Base-by-base conservation (phyloP, 2,888 invertebrate genomes). In the Camponotus fellah region DNA sequence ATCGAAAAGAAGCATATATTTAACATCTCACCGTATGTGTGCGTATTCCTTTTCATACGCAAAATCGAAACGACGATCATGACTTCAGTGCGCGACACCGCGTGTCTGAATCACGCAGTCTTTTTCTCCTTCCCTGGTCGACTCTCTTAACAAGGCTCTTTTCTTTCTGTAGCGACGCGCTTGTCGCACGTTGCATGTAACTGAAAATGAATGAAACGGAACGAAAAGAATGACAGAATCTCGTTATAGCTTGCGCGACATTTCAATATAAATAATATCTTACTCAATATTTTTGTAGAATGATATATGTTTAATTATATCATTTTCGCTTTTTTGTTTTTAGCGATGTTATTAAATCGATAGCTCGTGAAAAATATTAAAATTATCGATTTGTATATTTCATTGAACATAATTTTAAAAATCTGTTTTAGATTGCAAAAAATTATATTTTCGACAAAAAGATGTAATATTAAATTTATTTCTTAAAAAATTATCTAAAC, bases 61-160 rank as follows among this genome's bases (percentile, higher is more conserved):
- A 40, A 58, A 77, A 40, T 66, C 53, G 32, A 17, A 56, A 66
- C 14, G 66, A 56, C 49, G 68, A 68, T 68, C 17, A 68, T 56
- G 21, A 43, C 68, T 26, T 34, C 56, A 43, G 21, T n/a, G n/a
- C 40, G 32, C 40, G 32, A 56, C 14, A 34, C 32, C 56, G 14
- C 14, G 14, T 10, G 17, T 66, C 32, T 75, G 21, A 69, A 75
- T 75, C 46, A 62, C 34, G 9, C 32, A 37, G 43, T 34, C 43
- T 79, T 79, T 58, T 58, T 79, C 56, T 56, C 14, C 32, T 66
- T 77, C 12, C 2, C 40, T n/a, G 8, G 32, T 46, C 26, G 26
- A 0, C n/a, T 53, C 65, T 26, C n/a, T 37, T 65, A 53, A 65
- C 56, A 9, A 5, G 8, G 8, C 9, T 17, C 56, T 32, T 53